phyloP scores from a whole-genome alignment of 1,140 invertebrate genomes.

The Zophobas morio region DNA sequence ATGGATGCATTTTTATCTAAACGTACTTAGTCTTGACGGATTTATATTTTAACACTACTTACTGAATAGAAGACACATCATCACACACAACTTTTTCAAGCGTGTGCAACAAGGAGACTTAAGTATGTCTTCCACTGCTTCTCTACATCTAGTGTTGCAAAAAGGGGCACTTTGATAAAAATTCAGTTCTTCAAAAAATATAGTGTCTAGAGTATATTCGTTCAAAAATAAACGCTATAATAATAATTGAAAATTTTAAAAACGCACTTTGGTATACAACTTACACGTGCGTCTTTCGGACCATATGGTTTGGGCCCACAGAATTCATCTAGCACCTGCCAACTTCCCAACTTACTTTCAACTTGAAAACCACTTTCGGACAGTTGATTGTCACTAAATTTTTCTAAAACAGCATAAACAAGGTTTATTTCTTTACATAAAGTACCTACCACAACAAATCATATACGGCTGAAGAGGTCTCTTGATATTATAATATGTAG shows the following conservation, averaged over 20 bases:
- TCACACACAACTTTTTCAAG: slow-evolving; percentile 18
- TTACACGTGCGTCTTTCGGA: slow-evolving; percentile 33
- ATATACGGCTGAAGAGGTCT: not conserved
- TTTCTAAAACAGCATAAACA: slow-evolving; percentile 2
- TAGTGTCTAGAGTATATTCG: slow-evolving; percentile 10
- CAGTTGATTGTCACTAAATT: slow-evolving; percentile 7
- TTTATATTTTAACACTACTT: not conserved
- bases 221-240: slow-evolving; percentile 33
- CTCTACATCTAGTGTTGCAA: slow-evolving; percentile 16
- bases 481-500: slow-evolving; percentile 1
- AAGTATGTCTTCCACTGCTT: slow-evolving; percentile 23
- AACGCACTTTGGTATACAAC: slow-evolving; percentile 6
- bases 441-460: slow-evolving; percentile 13
- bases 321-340: slow-evolving; percentile 40
- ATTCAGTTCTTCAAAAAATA: slow-evolving; percentile 44
- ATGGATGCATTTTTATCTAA: slow-evolving; percentile 3
- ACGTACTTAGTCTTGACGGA: not conserved
- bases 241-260: not conserved
- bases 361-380: slow-evolving; percentile 7
- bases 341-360: slow-evolving; percentile 16
- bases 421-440: not conserved
- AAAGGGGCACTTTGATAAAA: slow-evolving; percentile 12
- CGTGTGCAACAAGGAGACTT: not conserved
- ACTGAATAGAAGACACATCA: slow-evolving; percentile 31
- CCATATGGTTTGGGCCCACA: slow-evolving; percentile 15